These are phyloP conservation scores for Zaprionus lineosus DNA, from an alignment of 2,888 invertebrate species.

Conservation along the genomic window DNA sequence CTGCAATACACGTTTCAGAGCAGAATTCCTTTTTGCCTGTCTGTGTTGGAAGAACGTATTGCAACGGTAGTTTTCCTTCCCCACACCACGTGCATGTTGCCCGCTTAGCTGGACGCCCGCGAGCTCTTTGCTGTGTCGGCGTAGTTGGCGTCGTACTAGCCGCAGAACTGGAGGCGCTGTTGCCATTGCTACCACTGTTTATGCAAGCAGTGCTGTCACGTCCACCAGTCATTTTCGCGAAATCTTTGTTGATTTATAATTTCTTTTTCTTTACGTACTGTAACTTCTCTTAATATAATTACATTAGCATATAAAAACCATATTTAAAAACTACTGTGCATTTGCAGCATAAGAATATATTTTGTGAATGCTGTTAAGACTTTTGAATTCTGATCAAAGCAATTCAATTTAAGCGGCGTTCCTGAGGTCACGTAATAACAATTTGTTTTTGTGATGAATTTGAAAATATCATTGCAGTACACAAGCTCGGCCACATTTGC, in stretches of 20 bases:
- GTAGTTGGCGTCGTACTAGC: slow-evolving; percentile 41
- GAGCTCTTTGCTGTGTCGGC: slow-evolving; percentile 70
- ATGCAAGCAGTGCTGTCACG: slow-evolving; percentile 65
- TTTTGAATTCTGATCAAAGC: slow-evolving; percentile 15
- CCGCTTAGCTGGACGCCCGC: slow-evolving; percentile 91
- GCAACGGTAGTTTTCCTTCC: slow-evolving; percentile 91
- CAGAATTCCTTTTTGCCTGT: slow-evolving; percentile 96
- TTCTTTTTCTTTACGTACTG: slow-evolving; percentile 11
- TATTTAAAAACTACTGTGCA: slow-evolving; percentile 12
- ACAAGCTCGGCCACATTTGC: too few species aligned
- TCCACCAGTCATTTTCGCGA: slow-evolving; percentile 79
- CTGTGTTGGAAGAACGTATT: slow-evolving; percentile 91
- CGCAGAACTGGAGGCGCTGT: slow-evolving; percentile 57
- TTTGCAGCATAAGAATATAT: slow-evolving; percentile 5
- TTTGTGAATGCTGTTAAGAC: slow-evolving; percentile 2
- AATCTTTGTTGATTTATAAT: slow-evolving; percentile 5
- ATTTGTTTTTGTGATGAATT: slow-evolving; percentile 46
- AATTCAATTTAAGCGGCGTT: slow-evolving; percentile 65
- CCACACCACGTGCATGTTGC: slow-evolving; percentile 92
- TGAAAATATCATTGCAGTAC: slow-evolving; percentile 51
- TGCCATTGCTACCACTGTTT: slow-evolving; percentile 50
- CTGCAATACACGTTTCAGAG: slow-evolving; percentile 93
- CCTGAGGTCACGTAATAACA: slow-evolving; percentile 74
- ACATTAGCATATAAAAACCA: slow-evolving; percentile 33
- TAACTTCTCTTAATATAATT: slow-evolving; percentile 5